Conservation (phyloP, 1,140 invertebrate species). For the Euura lappo region DNA sequence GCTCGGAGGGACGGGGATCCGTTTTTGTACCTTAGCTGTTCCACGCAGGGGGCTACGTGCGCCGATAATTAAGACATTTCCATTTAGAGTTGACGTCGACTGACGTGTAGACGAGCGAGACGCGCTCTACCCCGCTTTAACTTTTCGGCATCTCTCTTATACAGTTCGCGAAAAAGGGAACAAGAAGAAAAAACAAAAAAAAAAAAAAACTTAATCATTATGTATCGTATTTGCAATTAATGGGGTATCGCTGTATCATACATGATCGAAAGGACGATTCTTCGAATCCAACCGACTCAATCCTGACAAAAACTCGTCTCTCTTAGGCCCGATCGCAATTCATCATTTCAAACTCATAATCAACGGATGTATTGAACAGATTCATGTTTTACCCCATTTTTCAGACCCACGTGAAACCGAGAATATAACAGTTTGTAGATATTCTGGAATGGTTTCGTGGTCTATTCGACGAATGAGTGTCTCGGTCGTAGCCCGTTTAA, state of each 20-base stretch:
- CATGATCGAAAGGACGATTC: slow-evolving; percentile 6
- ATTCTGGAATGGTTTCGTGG: not conserved
- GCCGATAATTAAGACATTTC: slow-evolving; percentile 55
- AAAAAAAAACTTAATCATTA: slow-evolving; percentile 46
- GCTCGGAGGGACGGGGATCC: not conserved
- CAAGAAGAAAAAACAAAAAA: slow-evolving; percentile 26
- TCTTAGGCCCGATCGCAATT: not conserved
- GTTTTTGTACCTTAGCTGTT: not conserved
- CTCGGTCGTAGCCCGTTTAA: not conserved
- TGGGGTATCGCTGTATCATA: slow-evolving; percentile 18
- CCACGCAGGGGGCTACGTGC: slow-evolving; percentile 37
- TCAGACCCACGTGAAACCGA: not conserved
- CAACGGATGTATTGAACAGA: not conserved
- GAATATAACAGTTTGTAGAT: not conserved
- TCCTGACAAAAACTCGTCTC: not conserved
- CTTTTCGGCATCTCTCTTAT: slow-evolving; percentile 28
- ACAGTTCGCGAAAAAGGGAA: not conserved
- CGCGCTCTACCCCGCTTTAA: slow-evolving; percentile 25
- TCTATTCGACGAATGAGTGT: not conserved
- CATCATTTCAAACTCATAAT: not conserved
- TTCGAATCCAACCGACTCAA: not conserved
- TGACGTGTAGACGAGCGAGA: slow-evolving; percentile 35
- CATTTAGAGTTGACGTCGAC: slow-evolving; percentile 49
- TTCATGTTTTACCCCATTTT: not conserved
- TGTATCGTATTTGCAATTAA: slow-evolving; percentile 43